Percentiles rank a stretch among this genome's conserved stretches.
These are phyloP conservation scores for Podiceps cristatus DNA, from an alignment of 2,113 vertebrate genomes.

Conservation along the genomic window DNA sequence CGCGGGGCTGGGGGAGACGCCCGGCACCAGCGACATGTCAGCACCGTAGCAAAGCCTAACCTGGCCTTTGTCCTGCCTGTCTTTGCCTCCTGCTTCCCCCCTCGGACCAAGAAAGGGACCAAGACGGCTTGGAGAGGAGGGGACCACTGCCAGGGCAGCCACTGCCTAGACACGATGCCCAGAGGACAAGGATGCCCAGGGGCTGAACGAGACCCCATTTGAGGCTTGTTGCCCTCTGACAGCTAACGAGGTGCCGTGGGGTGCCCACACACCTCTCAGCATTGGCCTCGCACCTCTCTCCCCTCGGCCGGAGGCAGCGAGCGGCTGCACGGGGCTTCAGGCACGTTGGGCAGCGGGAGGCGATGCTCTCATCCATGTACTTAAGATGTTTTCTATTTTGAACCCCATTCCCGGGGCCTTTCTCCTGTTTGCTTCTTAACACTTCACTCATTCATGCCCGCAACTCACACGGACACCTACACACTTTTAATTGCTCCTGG, in stretches of 20 bases:
- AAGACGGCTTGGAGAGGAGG: neutral
- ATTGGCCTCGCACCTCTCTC: neutral
- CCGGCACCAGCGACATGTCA: rapidly evolving
- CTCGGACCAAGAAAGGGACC: neutral
- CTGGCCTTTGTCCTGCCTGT: neutral
- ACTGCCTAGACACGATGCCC: neutral
- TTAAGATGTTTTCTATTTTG: neutral
- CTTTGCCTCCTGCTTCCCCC: neutral
- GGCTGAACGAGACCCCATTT: rapidly evolving
- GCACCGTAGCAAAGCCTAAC: neutral
- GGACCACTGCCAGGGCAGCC: neutral
- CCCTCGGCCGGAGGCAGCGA: rapidly evolving
- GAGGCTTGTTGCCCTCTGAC: rapidly evolving
- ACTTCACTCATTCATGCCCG: neutral
- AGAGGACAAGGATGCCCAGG: neutral
- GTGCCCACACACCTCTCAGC: neutral
- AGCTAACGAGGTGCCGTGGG: rapidly evolving
- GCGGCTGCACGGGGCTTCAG: neutral
- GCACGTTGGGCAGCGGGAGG: rapidly evolving
- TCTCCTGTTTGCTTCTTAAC: neutral
- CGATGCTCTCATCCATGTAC: neutral
- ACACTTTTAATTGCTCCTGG: neutral
- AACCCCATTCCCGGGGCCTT: neutral
- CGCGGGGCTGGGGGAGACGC: neutral
- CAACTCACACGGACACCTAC: neutral